These are phyloP conservation scores for Neogale vison DNA, from an alignment of 2,113 vertebrate species.

Conservation along the genomic window DNA sequence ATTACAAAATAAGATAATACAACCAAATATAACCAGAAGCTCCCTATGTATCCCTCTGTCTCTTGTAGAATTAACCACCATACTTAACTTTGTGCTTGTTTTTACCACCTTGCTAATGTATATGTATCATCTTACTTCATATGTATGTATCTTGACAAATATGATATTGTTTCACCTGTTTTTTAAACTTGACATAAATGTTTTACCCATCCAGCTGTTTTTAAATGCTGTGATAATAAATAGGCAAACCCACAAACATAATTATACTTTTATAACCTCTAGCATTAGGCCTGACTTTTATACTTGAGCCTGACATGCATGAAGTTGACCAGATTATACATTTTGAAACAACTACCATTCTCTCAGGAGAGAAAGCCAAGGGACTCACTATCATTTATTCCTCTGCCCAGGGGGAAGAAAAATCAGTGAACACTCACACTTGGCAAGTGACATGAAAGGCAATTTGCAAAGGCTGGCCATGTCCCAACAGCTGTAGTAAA, in stretches of 20 bases:
- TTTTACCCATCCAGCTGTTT: background rate
- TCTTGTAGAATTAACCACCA: background rate
- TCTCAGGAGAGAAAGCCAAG: background rate
- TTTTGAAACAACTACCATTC: background rate
- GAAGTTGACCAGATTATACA: background rate
- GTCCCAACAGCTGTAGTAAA: constrained; percentile 29
- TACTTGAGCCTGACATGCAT: background rate
- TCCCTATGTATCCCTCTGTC: background rate
- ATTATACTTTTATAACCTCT: background rate
- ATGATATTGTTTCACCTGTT: background rate
- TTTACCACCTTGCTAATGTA: background rate
- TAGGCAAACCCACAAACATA: background rate
- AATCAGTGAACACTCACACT: constrained; percentile 17
- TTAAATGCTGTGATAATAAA: background rate
- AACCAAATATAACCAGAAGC: background rate
- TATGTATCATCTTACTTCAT: background rate
- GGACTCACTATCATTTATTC: constrained; percentile 35
- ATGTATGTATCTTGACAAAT: background rate
- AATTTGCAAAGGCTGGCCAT: constrained; percentile 34
- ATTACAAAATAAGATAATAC: background rate
- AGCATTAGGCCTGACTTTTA: background rate
- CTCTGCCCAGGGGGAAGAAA: background rate
- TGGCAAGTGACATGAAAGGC: constrained; percentile 48
- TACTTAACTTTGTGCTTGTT: background rate
- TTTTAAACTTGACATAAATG: background rate